Conservation (phyloP, 2,113 vertebrate genomes). For the Zosterops pallidus region DNA sequence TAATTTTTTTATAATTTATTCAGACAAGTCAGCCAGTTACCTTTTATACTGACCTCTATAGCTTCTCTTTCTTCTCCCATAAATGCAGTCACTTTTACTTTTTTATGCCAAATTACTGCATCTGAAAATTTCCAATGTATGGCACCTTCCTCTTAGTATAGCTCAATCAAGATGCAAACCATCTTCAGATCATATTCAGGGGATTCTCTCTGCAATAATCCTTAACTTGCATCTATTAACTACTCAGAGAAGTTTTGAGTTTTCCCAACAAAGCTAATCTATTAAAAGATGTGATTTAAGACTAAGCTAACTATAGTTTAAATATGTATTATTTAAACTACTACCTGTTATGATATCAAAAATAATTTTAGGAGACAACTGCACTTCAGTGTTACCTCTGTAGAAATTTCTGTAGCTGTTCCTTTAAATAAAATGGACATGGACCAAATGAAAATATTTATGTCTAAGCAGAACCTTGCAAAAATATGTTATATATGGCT, state of each 20-base stretch:
- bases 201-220: not conserved
- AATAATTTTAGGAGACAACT: not conserved
- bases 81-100: not conserved
- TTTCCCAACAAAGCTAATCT: not conserved
- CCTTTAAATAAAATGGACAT: constrained; percentile 20
- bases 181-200: not conserved
- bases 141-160: not conserved
- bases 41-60: not conserved
- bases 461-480: not conserved
- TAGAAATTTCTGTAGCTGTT: not conserved
- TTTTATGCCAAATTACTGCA: not conserved
- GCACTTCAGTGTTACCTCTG: not conserved
- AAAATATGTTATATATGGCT: constrained; percentile 17
- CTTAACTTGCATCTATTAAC: not conserved
- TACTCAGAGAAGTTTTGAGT: not conserved
- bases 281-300: not conserved
- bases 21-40: not conserved
- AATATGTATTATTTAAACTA: not conserved
- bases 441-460: not conserved
- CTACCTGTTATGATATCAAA: not conserved
- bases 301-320: not conserved
- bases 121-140: not conserved
- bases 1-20: not conserved
- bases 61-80: not conserved
- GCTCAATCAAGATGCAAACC: not conserved